Base-by-base conservation (phyloP, 2,113 vertebrate genomes). In the Chamaea fasciata region DNA sequence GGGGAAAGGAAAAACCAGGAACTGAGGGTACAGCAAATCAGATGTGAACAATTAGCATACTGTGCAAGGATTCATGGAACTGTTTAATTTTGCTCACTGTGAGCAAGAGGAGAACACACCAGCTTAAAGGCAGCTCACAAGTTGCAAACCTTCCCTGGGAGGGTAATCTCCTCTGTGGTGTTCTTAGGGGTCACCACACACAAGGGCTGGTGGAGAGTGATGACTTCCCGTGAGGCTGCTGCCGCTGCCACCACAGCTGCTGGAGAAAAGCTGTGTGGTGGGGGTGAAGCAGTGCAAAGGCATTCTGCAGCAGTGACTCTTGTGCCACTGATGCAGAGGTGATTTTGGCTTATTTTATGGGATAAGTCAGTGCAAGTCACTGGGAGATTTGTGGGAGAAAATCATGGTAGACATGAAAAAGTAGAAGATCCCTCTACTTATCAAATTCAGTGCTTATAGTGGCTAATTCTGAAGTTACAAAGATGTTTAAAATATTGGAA, bases 201-300 rank as follows among this genome's bases (percentile, higher is more conserved):
- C 13, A 2, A 2, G 4, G 8, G 9, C 67, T 63, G 9, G 18
- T 77, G 46, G 11, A 44, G 41, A 82, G 10, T 0, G 0, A 5
- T 81, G 47, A 39, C 33, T 81, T 39, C 86, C 7, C 3, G 6
- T 0, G 7, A 33, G 24, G 14, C 70, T 75, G 11, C 70, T 79
- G 18, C 37, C 37, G 37, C 49, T 83, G 47, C 23, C 37, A 73
- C 28, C 7, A 17, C 53, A 73, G 18, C 37, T 8, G 2, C 35
- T 1, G 4, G 35, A 53, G 23, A 91, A 62, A 46, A 79, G 18
- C 8, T 0, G 2, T 27, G 8, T 49, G 3, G 5, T 68, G 24
- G 7, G 49, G 68, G 31, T 85, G 71, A 77, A 85, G 9, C 31
- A 62, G n/a, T 65, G 3, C 33, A 52, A 73, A 60, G 41, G 7